Conservation (phyloP, 2,797 vertebrate genomes). For the Astyanax mexicanus region DNA sequence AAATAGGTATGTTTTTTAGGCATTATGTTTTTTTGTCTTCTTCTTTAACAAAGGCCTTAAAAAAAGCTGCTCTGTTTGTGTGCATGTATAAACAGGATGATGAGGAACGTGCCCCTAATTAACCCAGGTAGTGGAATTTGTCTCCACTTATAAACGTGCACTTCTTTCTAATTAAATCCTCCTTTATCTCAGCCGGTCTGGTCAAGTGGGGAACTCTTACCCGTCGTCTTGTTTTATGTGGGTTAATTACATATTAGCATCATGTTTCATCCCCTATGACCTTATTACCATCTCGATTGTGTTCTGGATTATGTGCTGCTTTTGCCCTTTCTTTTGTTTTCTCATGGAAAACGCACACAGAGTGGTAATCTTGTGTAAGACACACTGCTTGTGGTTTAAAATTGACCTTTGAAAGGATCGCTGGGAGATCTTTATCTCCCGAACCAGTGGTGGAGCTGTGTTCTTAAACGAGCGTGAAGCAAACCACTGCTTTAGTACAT, state of each 20-base stretch:
- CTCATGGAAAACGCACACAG: background rate
- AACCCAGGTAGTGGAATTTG: constrained; percentile 31
- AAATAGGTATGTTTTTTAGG: no score
- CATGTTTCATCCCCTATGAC: constrained; percentile 47
- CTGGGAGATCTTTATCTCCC: no score
- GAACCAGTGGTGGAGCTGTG: no score
- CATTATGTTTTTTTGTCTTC: no score
- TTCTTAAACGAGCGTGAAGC: no score
- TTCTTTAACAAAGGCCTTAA: background rate
- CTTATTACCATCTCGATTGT: constrained; percentile 45
- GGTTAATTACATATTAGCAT: constrained; percentile 49
- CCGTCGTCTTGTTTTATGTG: constrained; percentile 26
- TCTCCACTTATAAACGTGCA: background rate
- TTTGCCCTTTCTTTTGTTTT: background rate
- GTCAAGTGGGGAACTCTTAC: constrained; percentile 26
- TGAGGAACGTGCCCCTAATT: constrained; percentile 32
- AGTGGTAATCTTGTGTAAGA: no score
- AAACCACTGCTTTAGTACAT: no score
- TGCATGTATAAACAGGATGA: background rate
- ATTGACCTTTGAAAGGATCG: no score
- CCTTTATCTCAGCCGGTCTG: constrained; percentile 5
- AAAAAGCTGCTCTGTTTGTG: background rate
- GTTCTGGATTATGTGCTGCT: constrained; percentile 7
- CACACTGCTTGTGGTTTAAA: no score
- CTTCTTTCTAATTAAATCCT: constrained; percentile 40